Conservation (phyloP, 2,797 vertebrate species). For the Oreochromis grahami region DNA sequence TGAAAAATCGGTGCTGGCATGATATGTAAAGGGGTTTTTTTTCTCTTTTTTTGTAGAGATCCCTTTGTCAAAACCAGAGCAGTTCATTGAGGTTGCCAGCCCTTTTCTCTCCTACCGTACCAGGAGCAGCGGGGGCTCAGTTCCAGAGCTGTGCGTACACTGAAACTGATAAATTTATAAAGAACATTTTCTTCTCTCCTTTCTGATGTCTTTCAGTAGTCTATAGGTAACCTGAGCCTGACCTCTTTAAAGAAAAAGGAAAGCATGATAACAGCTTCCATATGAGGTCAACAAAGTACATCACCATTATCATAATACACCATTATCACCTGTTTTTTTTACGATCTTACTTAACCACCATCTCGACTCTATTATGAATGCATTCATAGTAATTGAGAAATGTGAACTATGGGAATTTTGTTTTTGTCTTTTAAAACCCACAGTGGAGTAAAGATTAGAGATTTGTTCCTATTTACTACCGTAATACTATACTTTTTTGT, state of each 20-base stretch:
- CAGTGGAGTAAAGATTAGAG: not conserved
- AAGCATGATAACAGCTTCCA: not conserved
- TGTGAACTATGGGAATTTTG: not conserved
- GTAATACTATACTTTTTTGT: not conserved
- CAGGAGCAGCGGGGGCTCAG: slow-evolving; percentile 40
- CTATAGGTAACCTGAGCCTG: not conserved
- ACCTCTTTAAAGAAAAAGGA: not conserved
- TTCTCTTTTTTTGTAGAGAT: slow-evolving; percentile 67
- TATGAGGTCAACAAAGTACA: not conserved
- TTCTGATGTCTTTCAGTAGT: not conserved
- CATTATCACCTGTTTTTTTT: not conserved
- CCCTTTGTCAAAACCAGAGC: slow-evolving; percentile 75
- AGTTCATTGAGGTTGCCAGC: slow-evolving; percentile 85
- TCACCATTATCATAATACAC: not conserved
- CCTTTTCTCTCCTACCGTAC: slow-evolving; percentile 80
- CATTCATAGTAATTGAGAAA: not conserved
- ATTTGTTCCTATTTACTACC: not conserved
- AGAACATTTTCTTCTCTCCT: not conserved
- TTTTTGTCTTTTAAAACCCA: not conserved
- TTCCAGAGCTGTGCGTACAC: slow-evolving; percentile 73
- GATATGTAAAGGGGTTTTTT: not conserved
- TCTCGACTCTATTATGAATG: not conserved
- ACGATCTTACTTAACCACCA: not conserved
- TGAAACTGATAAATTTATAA: not conserved
- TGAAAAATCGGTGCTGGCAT: slow-evolving; percentile 24